Base-by-base conservation (phyloP, 2,797 vertebrate species). In the Galagoides demidoff region DNA sequence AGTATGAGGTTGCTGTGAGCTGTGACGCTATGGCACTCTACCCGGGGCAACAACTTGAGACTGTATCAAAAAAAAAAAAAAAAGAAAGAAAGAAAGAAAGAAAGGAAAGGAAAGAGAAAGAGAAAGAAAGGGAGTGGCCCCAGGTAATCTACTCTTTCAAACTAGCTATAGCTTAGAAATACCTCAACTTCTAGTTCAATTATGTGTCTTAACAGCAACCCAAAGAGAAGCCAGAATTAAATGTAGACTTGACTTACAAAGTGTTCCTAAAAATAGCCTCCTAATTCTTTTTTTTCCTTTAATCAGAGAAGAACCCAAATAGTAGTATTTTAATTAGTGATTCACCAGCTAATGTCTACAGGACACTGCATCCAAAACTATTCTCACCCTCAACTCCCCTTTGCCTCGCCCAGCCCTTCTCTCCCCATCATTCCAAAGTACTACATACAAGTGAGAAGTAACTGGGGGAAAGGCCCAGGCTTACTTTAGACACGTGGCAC, bases 181-280 rank as follows among this genome's bases (percentile, higher is more conserved):
- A 97, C 98, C 97, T 97, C 98, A 97, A 96, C 83, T 97, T 98
- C 97, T 88, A 93, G 86, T 96, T 98, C 89, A 97, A 89, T 97
- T 97, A 97, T 96, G 90, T 96, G 95, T 95, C 98, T 98, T 96
- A 96, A 97, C 96, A 96, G 95, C 89, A 97, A 95, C 92, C 97
- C 89, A 76, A 97, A 85, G 94, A 97, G 96, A 97, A 34, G 81
- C 90, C 14, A 96, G 97, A 98, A 98, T 92, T 98, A 98, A 98
- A 98, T 97, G 95, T 77, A 96, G 98, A 98, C 98, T 98, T 74
- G 63, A 98, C 97, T 97, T 98, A 96, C 97, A 98, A 97, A 98
- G 97, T 97, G 97, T 98, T 98, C 98, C 97, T 97, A 96, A 97
- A 98, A 98, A 97, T 98, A 98, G 94, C 95, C 79, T 97, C 90